Percentiles rank a stretch among this genome's conserved stretches.
These are phyloP conservation scores for Drepana arcuata DNA, from an alignment of 1,140 invertebrate species.

Conservation along the genomic window DNA sequence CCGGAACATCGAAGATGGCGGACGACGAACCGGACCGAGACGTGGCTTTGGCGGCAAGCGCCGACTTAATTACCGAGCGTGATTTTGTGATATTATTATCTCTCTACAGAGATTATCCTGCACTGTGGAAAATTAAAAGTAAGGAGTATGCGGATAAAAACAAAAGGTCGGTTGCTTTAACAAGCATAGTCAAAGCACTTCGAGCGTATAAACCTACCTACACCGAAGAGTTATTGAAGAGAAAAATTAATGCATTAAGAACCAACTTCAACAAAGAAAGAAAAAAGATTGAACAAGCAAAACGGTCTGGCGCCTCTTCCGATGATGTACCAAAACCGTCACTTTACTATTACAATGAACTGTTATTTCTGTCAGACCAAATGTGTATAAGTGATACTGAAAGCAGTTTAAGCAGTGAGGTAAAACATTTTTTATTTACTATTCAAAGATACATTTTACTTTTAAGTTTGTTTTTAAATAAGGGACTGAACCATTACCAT, in stretches of 20 bases:
- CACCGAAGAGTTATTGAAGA: constrained; percentile 12
- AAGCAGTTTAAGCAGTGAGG: background rate
- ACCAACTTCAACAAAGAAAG: constrained; percentile 11
- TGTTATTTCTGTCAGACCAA: background rate
- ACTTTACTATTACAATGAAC: background rate
- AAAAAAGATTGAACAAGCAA: too few relatives aligned
- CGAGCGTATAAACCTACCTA: constrained; percentile 13
- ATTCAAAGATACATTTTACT: constrained; percentile 2
- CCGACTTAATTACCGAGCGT: background rate
- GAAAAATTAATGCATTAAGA: constrained; percentile 12
- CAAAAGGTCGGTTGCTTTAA: constrained; percentile 8
- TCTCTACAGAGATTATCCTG: constrained; percentile 8
- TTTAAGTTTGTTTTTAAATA: too few relatives aligned
- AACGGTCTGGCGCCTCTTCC: background rate
- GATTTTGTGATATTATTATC: constrained; percentile 4
- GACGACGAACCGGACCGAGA: constrained; percentile 5
- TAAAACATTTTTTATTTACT: constrained; percentile 2
- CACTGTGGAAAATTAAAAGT: constrained; percentile 5
- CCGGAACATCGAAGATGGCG: constrained; percentile 6
- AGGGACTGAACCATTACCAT: constrained; percentile 2
- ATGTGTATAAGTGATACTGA: background rate
- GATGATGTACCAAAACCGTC: background rate
- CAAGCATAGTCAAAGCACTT: constrained; percentile 10
- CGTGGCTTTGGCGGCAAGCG: background rate
- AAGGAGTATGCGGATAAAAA: constrained; percentile 11